phyloP scores from a whole-genome alignment of 37 sponge, comb jelly and placozoan genomes.

The Amphimedon queenslandica region DNA sequence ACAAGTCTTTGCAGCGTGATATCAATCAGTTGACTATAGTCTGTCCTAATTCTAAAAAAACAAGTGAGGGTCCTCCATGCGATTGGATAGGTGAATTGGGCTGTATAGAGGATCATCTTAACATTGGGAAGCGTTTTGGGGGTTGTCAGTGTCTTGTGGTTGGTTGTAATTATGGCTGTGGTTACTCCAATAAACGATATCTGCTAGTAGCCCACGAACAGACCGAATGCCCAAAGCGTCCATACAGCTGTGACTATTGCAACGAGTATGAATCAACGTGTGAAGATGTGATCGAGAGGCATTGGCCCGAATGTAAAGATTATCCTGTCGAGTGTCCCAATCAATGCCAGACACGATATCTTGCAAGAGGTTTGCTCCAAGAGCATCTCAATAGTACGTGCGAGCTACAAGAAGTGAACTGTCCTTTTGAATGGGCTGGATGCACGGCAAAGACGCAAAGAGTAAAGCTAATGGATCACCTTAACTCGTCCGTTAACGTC shows the following conservation, averaged over 20 bases:
- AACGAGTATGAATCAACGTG: conserved; percentile 6
- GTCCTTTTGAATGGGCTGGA: conserved; percentile 4
- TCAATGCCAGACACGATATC: neutral
- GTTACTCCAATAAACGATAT: neutral
- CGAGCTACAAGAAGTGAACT: neutral
- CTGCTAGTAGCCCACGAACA: neutral
- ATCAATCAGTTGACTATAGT: conserved; percentile 17
- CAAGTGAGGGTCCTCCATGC: conserved; percentile 10
- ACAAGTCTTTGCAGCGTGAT: conserved; percentile 25
- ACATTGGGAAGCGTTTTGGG: neutral
- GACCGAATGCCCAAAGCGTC: conserved; percentile 10
- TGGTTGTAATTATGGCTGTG: conserved; percentile 11
- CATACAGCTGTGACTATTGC: conserved; percentile 31
- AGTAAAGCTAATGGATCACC: neutral
- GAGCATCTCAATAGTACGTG: conserved; percentile 1
- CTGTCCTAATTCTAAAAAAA: conserved; percentile 13
- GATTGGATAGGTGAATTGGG: conserved; percentile 42
- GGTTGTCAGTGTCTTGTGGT: conserved; percentile 9
- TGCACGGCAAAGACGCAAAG: neutral
- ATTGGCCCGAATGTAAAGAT: neutral
- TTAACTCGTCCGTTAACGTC: no score
- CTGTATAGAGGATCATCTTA: conserved; percentile 15
- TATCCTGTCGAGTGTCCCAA: conserved; percentile 28
- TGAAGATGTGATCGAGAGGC: conserved; percentile 22
- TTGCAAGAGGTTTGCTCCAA: neutral